Evolutionary conservation across 2,113 vertebrate genomes (phyloP).

Genomic region (Mastomys coucha): DNA sequence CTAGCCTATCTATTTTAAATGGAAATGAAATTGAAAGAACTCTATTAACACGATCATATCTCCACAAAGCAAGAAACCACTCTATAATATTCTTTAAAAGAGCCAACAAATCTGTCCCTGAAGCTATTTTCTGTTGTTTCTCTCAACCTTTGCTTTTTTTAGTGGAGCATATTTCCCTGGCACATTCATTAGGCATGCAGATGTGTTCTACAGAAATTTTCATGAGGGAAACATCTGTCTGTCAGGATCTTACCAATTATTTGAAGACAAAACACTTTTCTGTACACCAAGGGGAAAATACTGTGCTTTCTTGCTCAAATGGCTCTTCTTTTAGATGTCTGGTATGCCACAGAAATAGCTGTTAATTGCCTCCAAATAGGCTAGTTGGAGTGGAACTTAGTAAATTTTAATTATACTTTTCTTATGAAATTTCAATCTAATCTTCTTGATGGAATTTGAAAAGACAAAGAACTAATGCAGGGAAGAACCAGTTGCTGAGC

Average conservation of each 20-base stretch:
- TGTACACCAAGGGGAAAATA: background rate
- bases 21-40: constrained; percentile 52
- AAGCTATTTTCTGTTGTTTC: constrained; percentile 19
- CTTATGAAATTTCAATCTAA: background rate
- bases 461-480: background rate
- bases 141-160: constrained; percentile 15
- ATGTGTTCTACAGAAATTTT: background rate
- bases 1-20: constrained; percentile 63
- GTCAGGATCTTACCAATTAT: background rate
- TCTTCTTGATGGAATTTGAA: background rate
- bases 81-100: constrained; percentile 11
- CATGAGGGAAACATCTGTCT: background rate
- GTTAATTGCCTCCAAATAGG: background rate
- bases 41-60: constrained; percentile 10
- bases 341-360: background rate
- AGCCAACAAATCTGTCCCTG: background rate
- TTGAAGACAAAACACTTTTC: background rate
- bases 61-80: constrained; percentile 9
- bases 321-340: background rate
- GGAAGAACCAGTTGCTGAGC: background rate
- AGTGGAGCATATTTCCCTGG: background rate
- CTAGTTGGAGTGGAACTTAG: background rate
- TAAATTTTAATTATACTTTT: background rate
- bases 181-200: background rate
- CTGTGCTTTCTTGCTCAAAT: background rate